A percentile compares a stretch with the other conserved stretches of the same genome.
Evolutionary conservation across 2,113 vertebrate species (phyloP).

Genomic region (Lasiurus cinereus): DNA sequence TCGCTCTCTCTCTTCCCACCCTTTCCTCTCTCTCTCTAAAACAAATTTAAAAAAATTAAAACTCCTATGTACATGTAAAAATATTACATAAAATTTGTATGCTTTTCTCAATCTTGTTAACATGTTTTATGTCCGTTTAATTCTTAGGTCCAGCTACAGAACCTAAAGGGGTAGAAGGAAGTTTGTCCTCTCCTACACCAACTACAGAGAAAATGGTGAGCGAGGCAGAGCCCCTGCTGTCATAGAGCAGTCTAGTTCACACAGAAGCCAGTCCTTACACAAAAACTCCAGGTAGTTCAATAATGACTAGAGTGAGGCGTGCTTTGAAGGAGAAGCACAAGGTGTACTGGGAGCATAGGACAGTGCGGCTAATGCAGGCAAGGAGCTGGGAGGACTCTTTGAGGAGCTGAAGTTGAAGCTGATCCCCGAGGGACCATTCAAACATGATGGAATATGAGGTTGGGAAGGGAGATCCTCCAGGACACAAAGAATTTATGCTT

Average conservation of each 20-base stretch:
- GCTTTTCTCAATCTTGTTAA: neutral
- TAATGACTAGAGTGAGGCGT: neutral
- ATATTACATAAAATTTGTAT: neutral
- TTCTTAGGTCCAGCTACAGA: neutral
- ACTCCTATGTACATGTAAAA: neutral
- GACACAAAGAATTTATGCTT: slow-evolving; percentile 6
- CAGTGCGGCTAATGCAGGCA: neutral
- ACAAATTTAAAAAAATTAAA: neutral
- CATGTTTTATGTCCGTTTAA: neutral
- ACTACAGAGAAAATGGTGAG: neutral
- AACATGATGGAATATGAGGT: no score
- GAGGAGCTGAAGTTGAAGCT: neutral
- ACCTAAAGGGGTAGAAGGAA: neutral
- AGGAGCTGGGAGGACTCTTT: neutral
- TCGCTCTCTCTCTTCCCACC: no score
- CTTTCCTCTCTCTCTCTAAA: neutral
- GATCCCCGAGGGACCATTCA: neutral
- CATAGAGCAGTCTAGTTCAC: neutral
- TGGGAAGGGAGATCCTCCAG: neutral
- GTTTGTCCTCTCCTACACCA: neutral
- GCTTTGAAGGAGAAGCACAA: neutral
- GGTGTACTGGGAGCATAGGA: rapidly evolving
- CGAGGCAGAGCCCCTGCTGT: neutral
- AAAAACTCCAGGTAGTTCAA: neutral
- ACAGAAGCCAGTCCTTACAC: neutral